phyloP scores from a whole-genome alignment of 2,113 vertebrate species.

The Trogon melanurus region DNA sequence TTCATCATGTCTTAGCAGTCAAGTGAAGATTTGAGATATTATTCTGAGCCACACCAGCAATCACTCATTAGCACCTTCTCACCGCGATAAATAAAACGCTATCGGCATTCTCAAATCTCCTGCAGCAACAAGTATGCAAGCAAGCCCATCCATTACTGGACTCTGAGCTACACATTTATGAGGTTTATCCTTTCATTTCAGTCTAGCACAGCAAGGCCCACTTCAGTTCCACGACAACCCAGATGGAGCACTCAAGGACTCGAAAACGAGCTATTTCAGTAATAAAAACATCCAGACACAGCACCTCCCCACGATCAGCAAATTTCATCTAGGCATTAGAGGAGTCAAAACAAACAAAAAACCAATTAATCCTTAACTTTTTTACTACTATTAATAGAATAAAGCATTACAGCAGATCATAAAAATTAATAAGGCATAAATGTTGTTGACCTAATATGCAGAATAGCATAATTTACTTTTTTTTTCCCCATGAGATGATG shows the following conservation, averaged over 20 bases:
- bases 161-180: neutral
- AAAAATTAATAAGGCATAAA: constrained; percentile 4
- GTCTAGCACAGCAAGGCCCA: neutral
- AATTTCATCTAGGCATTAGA: neutral
- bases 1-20: neutral
- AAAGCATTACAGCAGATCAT: neutral
- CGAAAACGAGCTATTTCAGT: constrained; percentile 13
- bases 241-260: neutral
- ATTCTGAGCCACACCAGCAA: neutral
- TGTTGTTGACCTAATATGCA: neutral
- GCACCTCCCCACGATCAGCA: neutral
- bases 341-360: neutral
- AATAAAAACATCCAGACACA: constrained; percentile 1
- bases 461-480: neutral
- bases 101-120: neutral
- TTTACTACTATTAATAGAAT: neutral
- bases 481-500: neutral
- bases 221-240: neutral
- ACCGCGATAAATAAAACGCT: neutral
- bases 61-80: neutral
- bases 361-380: neutral
- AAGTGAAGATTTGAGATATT: neutral
- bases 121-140: neutral
- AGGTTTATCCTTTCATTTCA: neutral
- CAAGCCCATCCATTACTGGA: neutral